A percentile compares a stretch with the other conserved stretches of the same genome.
Evolutionary conservation across 2,888 invertebrate genomes (phyloP).

Genomic region (Chymomyza procnemis): DNA sequence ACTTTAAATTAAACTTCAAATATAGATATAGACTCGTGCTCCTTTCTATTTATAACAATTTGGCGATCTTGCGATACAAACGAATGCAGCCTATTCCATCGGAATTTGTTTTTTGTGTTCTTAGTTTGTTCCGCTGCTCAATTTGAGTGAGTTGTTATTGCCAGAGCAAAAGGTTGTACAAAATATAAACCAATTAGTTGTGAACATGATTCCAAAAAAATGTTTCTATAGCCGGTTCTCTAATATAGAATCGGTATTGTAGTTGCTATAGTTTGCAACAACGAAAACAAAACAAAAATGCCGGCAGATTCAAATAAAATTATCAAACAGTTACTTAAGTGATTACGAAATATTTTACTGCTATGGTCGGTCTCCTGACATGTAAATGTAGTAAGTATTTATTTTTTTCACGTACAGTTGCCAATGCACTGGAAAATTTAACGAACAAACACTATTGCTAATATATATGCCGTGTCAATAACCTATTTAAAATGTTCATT

Average conservation of each 20-base stretch:
- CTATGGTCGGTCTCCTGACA: too few species aligned
- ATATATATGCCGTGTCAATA: not conserved
- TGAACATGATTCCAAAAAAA: constrained; percentile 40
- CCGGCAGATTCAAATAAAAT: constrained; percentile 6
- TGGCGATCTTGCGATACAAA: constrained; percentile 55
- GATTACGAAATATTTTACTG: constrained; percentile 51
- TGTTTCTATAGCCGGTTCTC: constrained; percentile 69
- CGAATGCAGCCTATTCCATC: constrained; percentile 50
- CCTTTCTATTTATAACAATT: constrained; percentile 60
- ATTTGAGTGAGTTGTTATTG: constrained; percentile 66
- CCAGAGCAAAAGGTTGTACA: constrained; percentile 35
- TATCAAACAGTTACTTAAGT: constrained; percentile 6
- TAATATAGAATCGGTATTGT: constrained; percentile 69
- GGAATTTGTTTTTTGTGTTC: constrained; percentile 47
- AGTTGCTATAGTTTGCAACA: constrained; percentile 31
- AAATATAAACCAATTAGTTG: constrained; percentile 30
- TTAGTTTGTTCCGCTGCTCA: constrained; percentile 66
- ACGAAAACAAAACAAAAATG: not conserved
- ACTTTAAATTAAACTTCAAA: constrained; percentile 51
- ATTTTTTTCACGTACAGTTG: not conserved
- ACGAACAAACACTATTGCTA: not conserved
- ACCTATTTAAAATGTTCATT: too few species aligned
- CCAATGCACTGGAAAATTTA: not conserved
- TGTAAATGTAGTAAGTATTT: not conserved
- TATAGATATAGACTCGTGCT: constrained; percentile 58